Percentiles rank a stretch among this genome's conserved stretches.
These are phyloP conservation scores for Spisula subtruncata DNA, from an alignment of 2,888 invertebrate genomes.

Conservation along the genomic window DNA sequence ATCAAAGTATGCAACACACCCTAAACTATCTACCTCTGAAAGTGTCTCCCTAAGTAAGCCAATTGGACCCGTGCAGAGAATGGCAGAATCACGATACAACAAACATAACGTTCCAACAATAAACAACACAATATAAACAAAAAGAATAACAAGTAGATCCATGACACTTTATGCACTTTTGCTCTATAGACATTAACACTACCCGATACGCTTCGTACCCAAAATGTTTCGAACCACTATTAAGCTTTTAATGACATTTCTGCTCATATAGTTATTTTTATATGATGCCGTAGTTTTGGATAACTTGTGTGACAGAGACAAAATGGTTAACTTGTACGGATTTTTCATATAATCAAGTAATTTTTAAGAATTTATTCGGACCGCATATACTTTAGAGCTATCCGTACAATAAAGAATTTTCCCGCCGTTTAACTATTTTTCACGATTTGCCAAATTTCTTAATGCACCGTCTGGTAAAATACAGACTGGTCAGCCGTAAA, in stretches of 20 bases:
- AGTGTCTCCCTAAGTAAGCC: conserved; percentile 52
- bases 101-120: conserved; percentile 67
- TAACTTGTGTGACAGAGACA: too few relatives aligned
- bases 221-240: background rate
- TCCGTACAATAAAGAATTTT: background rate
- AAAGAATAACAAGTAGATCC: conserved; percentile 78
- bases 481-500: background rate
- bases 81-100: conserved; percentile 65
- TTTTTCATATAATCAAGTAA: too few relatives aligned
- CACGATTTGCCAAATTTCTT: background rate
- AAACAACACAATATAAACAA: conserved; percentile 77
- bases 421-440: background rate
- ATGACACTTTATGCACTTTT: conserved; percentile 55
- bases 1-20: background rate
- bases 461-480: background rate
- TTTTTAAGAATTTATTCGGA: too few relatives aligned
- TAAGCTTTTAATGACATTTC: too few relatives aligned
- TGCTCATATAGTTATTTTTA: too few relatives aligned
- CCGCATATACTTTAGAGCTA: background rate
- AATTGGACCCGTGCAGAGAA: conserved; percentile 61
- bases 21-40: conserved; percentile 45
- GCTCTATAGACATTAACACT: background rate
- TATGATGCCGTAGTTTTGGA: too few relatives aligned
- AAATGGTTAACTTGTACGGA: too few relatives aligned
- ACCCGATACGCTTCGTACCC: background rate